Evolutionary conservation across 2,797 vertebrate genomes (phyloP), one percentile per base, ranked within the genome.

Genomic region (Melanotaenia boesemani): DNA sequence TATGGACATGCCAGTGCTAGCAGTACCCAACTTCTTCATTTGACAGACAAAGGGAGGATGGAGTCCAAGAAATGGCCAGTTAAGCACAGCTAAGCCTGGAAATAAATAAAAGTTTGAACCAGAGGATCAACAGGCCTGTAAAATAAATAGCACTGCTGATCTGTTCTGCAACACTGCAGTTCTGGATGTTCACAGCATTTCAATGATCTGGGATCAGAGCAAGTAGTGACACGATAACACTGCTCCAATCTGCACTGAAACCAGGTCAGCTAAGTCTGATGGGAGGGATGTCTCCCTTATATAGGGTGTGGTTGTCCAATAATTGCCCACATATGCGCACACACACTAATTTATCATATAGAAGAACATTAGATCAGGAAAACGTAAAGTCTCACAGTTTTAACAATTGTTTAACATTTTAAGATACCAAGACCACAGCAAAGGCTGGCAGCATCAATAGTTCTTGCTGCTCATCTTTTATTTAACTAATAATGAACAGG

Each of bases 201-300:
- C 61, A 65, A 79, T 70, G 69, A 41, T 74, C 62, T 71, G 79
- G 78, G 80, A 88, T 84, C 79, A 77, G 77, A 77, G 72, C 73
- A 63, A 80, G 84, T 54, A 63, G 81, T 72, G 80, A 73, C 72
- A 76, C 55, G 72, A 81, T 63, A 83, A 77, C 81, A 39, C 80
- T 48, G 77, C 79, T 86, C 78, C 37, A 41, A 67, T 82, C 77
- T 77, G 67, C 63, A 64, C 80, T 70, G 84, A 85, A 93, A 89
- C 61, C 91, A 93, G 91, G 91, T 93, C 90, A 90, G 68, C 77
- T 62, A 30, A 76, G 80, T 82, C 82, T 82, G 85, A 87, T 89
- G 89, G 91, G 90, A 88, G 89, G 78, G 74, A 83, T 69, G 79
- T 81, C 84, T 72, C 77, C 61, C 16, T 71, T 63, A 77, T 68